Conservation (phyloP, 2,888 invertebrate genomes). For the Nephrotoma flavescens region DNA sequence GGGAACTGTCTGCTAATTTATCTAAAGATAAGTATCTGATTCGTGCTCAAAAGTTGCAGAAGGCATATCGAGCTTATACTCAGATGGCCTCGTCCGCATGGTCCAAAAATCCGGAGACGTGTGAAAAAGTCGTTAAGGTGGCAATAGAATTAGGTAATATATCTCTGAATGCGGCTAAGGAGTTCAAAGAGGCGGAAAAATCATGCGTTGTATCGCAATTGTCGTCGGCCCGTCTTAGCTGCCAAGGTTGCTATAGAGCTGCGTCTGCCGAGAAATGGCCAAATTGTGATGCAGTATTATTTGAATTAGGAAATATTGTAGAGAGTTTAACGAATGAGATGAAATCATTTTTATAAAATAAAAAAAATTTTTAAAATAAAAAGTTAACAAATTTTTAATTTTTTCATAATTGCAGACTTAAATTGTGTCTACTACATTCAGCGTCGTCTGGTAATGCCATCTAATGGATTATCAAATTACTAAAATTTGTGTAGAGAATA, state of each 20-base stretch:
- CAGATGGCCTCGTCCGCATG: slow-evolving; percentile 39
- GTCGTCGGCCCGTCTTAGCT: slow-evolving; percentile 42
- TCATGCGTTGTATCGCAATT: slow-evolving; percentile 39
- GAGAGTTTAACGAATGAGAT: slow-evolving; percentile 7
- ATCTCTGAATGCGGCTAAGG: slow-evolving; percentile 38
- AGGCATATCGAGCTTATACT: slow-evolving; percentile 60
- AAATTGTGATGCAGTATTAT: slow-evolving; percentile 27
- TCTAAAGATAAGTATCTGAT: slow-evolving; percentile 40
- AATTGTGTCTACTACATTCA: not conserved
- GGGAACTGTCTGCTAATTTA: slow-evolving; percentile 68
- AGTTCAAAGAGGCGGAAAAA: slow-evolving; percentile 34
- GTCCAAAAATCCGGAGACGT: slow-evolving; percentile 40
- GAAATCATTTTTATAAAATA: not conserved
- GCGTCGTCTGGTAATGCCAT: not conserved
- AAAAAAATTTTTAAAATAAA: not conserved
- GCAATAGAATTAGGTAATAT: slow-evolving; percentile 42
- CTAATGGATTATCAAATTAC: not conserved
- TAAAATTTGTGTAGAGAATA: not conserved
- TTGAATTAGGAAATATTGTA: slow-evolving; percentile 23
- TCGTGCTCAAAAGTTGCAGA: slow-evolving; percentile 56
- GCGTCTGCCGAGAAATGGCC: slow-evolving; percentile 35
- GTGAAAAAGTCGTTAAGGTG: slow-evolving; percentile 45
- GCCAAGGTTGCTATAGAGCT: slow-evolving; percentile 39
- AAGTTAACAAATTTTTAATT: not conserved
- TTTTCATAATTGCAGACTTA: not conserved